Percentiles rank a stretch among this genome's conserved stretches.
Conservation (phyloP, 2,797 vertebrate species). For the Myripristis murdjan region DNA sequence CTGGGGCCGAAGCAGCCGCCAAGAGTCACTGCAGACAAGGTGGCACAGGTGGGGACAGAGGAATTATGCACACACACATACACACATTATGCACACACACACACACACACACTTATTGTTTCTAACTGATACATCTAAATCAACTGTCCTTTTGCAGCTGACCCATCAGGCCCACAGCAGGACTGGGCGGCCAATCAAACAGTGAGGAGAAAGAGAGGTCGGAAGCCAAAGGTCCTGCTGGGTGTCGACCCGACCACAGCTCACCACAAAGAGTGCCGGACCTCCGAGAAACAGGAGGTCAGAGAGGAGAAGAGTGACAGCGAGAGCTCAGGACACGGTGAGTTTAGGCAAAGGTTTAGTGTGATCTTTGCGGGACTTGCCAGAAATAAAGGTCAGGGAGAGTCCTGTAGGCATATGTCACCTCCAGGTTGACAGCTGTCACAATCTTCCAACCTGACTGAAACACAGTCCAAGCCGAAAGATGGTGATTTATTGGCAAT, state of each 20-base stretch:
- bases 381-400: no score
- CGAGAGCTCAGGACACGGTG: conserved; percentile 81
- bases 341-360: no score
- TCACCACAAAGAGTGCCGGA: conserved; percentile 47
- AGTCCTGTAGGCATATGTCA: no score
- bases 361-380: no score
- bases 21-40: conserved; percentile 83
- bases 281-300: conserved; percentile 60
- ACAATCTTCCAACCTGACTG: no score
- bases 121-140: conserved; percentile 2
- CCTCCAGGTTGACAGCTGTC: no score
- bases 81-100: conserved; percentile 3
- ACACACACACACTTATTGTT: background rate
- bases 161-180: conserved; percentile 67
- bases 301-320: conserved; percentile 73
- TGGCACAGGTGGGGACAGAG: conserved; percentile 61
- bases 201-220: conserved; percentile 77
- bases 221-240: conserved; percentile 78
- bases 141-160: conserved; percentile 26
- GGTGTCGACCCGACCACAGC: conserved; percentile 45
- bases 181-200: conserved; percentile 65
- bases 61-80: conserved; percentile 6
- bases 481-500: no score
- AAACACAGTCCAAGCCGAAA: no score
- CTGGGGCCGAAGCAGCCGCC: conserved; percentile 65